Percentiles rank a stretch among this genome's conserved stretches.
phyloP scores from a whole-genome alignment of 2,113 vertebrate species.

The Neoarius graeffei region DNA sequence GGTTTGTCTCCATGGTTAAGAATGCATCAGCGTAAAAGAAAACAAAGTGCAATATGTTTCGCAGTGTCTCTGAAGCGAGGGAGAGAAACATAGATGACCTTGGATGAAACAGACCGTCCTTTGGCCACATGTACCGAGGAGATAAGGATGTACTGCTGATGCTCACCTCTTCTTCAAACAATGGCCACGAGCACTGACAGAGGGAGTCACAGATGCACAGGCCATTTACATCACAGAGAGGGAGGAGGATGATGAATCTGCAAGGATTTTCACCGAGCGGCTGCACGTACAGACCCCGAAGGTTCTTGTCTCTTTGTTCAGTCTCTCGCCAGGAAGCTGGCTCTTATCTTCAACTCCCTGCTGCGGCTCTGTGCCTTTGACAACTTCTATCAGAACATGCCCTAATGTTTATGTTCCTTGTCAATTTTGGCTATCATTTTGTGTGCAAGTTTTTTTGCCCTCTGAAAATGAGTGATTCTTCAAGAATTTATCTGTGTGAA shows the following conservation, averaged over 20 bases:
- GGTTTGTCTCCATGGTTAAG: not conserved
- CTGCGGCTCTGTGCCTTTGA: conserved; percentile 17
- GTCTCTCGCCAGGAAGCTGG: not conserved
- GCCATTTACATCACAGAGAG: conserved; percentile 41
- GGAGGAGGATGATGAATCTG: conserved; percentile 46
- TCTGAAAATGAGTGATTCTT: conserved; percentile 18
- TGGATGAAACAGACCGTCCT: conserved; percentile 31
- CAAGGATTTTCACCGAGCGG: conserved; percentile 25
- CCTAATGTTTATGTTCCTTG: conserved; percentile 32
- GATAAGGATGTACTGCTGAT: conserved; percentile 44
- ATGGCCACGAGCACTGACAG: conserved; percentile 22
- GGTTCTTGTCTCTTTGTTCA: conserved; percentile 37
- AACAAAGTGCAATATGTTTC: not conserved
- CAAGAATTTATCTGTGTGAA: conserved; percentile 16
- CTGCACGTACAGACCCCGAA: conserved; percentile 18
- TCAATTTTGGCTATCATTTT: conserved; percentile 2
- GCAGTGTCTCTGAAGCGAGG: conserved; percentile 8
- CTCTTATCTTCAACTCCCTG: conserved; percentile 35
- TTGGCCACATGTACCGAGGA: conserved; percentile 28
- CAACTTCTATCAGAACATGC: conserved; percentile 24
- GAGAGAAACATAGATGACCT: conserved; percentile 39
- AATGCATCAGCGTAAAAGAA: conserved; percentile 4
- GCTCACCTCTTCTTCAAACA: conserved; percentile 32
- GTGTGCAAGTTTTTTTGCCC: not conserved
- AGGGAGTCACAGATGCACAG: conserved; percentile 13